Base-by-base conservation (phyloP, 2,113 vertebrate genomes). In the Rynchops niger region DNA sequence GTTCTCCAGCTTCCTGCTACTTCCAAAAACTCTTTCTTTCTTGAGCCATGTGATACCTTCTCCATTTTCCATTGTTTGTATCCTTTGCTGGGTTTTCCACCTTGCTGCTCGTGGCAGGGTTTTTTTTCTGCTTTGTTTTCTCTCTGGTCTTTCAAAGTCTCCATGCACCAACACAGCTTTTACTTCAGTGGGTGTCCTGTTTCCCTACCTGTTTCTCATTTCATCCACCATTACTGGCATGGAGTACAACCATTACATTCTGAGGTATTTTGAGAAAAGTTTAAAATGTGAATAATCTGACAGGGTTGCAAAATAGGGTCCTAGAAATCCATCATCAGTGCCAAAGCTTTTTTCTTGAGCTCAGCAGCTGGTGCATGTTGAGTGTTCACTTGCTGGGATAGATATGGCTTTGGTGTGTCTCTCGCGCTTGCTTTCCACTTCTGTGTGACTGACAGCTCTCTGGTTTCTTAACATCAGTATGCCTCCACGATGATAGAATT, bases 241-340 rank as follows among this genome's bases (percentile, higher is more conserved):
- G 47, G n/a, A 92, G 52, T 83, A 53, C 56, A 69, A 15, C 59
- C n/a, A 9, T 63, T 65, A 47, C 45, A n/a, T 89, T 96, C 43
- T 86, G 47, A 40, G 36, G 4, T 65, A 45, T 91, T 84, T 96
- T 43, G 71, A 65, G 78, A 91, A 58, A 91, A 58, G 72, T 76
- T 12, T 8, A 34, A 82, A 82, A 91, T 42, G 53, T 29, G 84
- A n/a, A 82, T 56, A 85, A 79, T 27, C 34, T 36, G 81, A 21
- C 3, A 3, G 38, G 13, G 38, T 82, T 89, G 77, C 90, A 95
- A 87, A 97, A 86, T 50, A 55, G 82, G 88, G 92, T 67, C 80
- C 72, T 96, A 56, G 90, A 91, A 95, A 95, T 93, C 23, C 47
- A 27, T 6, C 23, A 6, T 6, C 15, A 11, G 63, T 92, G 86